Percentiles rank a stretch among this genome's conserved stretches.
Evolutionary conservation across 2,888 invertebrate genomes (phyloP).

Genomic region (Branchinecta sandiegonensis): DNA sequence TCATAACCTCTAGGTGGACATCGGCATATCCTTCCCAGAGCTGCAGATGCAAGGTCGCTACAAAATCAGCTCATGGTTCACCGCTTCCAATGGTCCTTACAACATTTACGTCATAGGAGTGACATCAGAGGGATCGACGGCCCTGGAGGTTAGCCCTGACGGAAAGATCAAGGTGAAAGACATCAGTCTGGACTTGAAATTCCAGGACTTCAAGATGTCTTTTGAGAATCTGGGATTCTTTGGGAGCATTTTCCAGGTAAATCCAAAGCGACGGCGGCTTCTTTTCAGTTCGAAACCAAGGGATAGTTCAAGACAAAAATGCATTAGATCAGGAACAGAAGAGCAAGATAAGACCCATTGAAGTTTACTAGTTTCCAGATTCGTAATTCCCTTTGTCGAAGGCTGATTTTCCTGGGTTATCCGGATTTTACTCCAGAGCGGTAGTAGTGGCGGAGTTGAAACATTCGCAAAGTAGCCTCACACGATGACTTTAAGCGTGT

Average conservation of each 20-base stretch:
- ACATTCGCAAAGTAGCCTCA: too few species aligned
- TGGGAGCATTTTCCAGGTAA: conserved; percentile 43
- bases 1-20: conserved; percentile 5
- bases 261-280: conserved; percentile 3
- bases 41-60: conserved; percentile 49
- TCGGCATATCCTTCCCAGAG: conserved; percentile 17
- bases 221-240: conserved; percentile 68
- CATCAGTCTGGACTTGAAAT: conserved; percentile 62
- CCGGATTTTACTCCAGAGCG: too few species aligned
- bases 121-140: conserved; percentile 50
- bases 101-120: conserved; percentile 58
- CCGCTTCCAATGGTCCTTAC: conserved; percentile 56
- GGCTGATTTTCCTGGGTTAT: too few species aligned
- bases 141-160: conserved; percentile 53
- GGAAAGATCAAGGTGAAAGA: conserved; percentile 61
- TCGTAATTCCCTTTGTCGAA: too few species aligned
- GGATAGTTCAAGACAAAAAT: too few species aligned
- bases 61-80: conserved; percentile 54
- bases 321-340: too few species aligned
- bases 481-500: too few species aligned
- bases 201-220: conserved; percentile 57
- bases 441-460: too few species aligned
- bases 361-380: too few species aligned
- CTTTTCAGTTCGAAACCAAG: conserved; percentile 3
- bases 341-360: too few species aligned